A percentile compares a stretch with the other conserved stretches of the same genome.
phyloP scores from a whole-genome alignment of 2,797 vertebrate species.

The Pantherophis vulpinus region DNA sequence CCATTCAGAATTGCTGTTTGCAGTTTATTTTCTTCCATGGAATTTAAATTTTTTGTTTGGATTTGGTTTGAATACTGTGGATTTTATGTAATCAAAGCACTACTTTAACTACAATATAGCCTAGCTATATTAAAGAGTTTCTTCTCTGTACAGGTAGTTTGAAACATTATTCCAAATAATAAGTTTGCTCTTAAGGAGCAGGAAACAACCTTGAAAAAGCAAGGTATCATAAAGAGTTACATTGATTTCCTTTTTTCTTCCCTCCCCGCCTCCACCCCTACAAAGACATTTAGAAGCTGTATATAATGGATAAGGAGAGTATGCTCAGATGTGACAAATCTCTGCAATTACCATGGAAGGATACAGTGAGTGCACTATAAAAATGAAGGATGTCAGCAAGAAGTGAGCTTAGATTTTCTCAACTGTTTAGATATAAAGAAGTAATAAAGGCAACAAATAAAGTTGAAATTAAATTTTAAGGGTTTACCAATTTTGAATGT shows the following conservation, averaged over 20 bases:
- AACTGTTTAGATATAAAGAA: neutral
- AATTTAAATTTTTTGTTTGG: neutral
- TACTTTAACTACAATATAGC: neutral
- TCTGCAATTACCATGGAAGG: constrained; percentile 5
- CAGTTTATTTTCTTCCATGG: neutral
- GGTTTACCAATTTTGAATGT: neutral
- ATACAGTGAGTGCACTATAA: constrained; percentile 7
- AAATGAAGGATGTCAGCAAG: neutral
- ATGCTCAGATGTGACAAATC: neutral
- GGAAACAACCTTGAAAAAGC: neutral
- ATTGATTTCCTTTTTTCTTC: neutral
- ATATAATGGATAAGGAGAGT: neutral
- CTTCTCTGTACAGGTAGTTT: neutral
- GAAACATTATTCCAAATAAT: neutral
- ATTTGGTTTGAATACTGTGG: constrained; percentile 14
- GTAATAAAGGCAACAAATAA: constrained; percentile 7
- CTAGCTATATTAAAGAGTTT: neutral
- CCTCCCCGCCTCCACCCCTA: neutral
- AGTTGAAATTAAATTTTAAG: constrained; percentile 6
- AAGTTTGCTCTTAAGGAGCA: constrained; percentile 24
- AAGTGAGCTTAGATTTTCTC: neutral
- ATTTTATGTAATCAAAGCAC: neutral
- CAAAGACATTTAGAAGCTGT: constrained; percentile 18
- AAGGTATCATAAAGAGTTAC: neutral
- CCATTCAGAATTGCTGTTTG: constrained; percentile 12